A percentile compares a stretch with the other conserved stretches of the same genome.
phyloP scores from a whole-genome alignment of 2,797 vertebrate species.

The Rhinichthys osculus region DNA sequence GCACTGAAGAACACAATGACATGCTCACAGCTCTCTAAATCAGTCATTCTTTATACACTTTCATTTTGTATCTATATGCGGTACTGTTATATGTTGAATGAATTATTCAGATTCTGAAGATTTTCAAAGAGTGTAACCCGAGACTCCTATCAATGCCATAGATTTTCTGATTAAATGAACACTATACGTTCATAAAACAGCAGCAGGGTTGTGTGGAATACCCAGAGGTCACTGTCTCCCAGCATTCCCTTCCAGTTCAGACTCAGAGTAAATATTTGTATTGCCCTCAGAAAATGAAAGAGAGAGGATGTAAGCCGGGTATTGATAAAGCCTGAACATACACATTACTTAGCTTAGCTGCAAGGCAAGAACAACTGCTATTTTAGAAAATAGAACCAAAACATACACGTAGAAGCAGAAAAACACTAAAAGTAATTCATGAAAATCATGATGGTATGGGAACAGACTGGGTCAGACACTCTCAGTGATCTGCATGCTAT shows the following conservation, averaged over 20 bases:
- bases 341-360: conserved; percentile 28
- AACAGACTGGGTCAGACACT: conserved; percentile 8
- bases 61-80: neutral
- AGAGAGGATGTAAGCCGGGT: conserved; percentile 53
- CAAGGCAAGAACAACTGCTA: conserved; percentile 4
- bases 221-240: conserved; percentile 7
- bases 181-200: neutral
- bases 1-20: neutral
- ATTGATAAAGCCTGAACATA: conserved; percentile 53
- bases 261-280: conserved; percentile 61
- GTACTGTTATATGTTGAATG: neutral
- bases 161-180: conserved; percentile 35
- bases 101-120: conserved; percentile 22
- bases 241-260: conserved; percentile 22
- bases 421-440: conserved; percentile 5
- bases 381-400: neutral
- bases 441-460: neutral
- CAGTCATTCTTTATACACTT: neutral
- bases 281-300: conserved; percentile 47
- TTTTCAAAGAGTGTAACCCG: conserved; percentile 12
- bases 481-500: neutral
- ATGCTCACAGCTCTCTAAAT: neutral
- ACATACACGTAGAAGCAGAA: neutral
- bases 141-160: neutral
- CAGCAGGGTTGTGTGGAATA: conserved; percentile 2